Conservation (phyloP, 30 jellyfish, hydroid and myxozoan genomes). For the Chironex yamaguchii region DNA sequence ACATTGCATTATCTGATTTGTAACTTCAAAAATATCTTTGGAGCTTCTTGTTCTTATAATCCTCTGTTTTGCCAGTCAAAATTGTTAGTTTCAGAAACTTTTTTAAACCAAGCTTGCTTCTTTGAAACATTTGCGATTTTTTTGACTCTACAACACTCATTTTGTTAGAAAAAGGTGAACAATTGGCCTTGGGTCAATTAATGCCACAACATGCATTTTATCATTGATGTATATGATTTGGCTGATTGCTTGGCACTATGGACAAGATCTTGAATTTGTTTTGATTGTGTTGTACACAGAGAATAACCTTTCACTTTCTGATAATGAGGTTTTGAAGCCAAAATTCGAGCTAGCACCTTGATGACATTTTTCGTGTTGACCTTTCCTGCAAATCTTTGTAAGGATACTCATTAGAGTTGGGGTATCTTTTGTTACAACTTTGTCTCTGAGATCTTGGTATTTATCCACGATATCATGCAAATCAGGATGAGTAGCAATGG, state of each 20-base stretch:
- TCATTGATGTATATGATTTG: background rate
- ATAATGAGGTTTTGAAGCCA: slow-evolving; percentile 1
- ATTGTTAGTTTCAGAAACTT: too few relatives aligned
- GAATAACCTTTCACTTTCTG: slow-evolving; percentile 17
- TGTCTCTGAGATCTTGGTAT: background rate
- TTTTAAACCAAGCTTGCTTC: background rate
- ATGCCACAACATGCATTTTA: slow-evolving; percentile 11
- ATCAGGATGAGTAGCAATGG: slow-evolving; percentile 21
- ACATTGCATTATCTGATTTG: too few relatives aligned
- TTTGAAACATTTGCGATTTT: too few relatives aligned
- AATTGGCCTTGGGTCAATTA: slow-evolving; percentile 13
- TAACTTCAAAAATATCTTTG: too few relatives aligned
- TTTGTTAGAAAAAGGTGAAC: background rate
- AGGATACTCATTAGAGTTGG: too few relatives aligned
- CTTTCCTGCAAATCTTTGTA: too few relatives aligned
- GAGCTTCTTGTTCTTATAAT: too few relatives aligned
- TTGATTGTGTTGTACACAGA: slow-evolving; percentile 18
- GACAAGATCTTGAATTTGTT: slow-evolving; percentile 12
- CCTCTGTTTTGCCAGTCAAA: too few relatives aligned
- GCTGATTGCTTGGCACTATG: background rate
- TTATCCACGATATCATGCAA: background rate
- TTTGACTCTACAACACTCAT: background rate
- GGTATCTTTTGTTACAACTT: background rate
- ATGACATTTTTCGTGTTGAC: too few relatives aligned
- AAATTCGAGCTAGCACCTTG: slow-evolving; percentile 1